Conservation (phyloP, 1,140 invertebrate genomes). For the Prorops nasuta region DNA sequence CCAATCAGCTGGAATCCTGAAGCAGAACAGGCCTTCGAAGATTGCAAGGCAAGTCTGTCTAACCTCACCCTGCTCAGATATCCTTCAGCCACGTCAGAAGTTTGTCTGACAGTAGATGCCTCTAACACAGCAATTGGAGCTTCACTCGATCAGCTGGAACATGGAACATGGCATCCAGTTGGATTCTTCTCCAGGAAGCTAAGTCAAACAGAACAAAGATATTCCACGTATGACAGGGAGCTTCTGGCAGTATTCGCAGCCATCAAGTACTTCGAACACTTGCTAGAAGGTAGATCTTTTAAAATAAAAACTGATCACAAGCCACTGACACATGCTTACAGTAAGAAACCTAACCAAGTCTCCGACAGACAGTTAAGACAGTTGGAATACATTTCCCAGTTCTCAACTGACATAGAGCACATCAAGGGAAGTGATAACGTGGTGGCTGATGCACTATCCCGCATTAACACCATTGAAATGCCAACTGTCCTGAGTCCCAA, state of each 20-base stretch:
- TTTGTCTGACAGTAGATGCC: neutral
- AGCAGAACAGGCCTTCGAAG: constrained; percentile 3
- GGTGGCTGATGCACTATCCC: constrained; percentile 29
- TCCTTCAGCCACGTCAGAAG: neutral
- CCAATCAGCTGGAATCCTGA: constrained; percentile 1
- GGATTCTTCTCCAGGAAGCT: constrained; percentile 28
- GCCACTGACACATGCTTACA: constrained; percentile 26
- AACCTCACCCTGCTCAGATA: neutral
- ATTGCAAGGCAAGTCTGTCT: neutral
- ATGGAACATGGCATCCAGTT: neutral
- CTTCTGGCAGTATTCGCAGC: too few species aligned
- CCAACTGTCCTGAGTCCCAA: constrained; percentile 5
- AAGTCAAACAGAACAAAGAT: constrained; percentile 5
- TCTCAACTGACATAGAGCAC: too few species aligned
- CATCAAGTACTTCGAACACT: too few species aligned
- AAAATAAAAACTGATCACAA: constrained; percentile 33
- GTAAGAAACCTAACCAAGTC: constrained; percentile 13
- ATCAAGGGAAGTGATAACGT: constrained; percentile 27
- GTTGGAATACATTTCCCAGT: too few species aligned
- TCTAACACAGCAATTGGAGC: constrained; percentile 12
- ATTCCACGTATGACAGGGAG: too few species aligned
- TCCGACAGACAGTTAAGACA: too few species aligned
- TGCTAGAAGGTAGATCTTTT: constrained; percentile 4
- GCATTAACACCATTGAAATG: constrained; percentile 11
- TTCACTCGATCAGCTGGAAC: constrained; percentile 9